These are phyloP conservation scores for Harlomillsia oculata DNA, from an alignment of 1,140 invertebrate species.

Conservation along the genomic window DNA sequence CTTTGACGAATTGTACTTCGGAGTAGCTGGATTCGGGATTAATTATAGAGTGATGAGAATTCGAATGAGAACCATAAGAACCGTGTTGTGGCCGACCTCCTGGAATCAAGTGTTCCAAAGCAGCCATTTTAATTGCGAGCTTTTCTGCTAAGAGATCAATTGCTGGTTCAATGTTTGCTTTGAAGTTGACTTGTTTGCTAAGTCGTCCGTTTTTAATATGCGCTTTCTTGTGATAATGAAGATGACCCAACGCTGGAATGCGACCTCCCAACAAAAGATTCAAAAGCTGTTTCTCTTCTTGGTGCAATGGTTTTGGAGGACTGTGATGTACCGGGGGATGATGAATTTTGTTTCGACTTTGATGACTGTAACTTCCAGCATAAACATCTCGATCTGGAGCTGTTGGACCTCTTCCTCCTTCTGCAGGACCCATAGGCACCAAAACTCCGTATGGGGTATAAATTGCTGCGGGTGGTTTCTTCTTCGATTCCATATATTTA, in stretches of 20 bases:
- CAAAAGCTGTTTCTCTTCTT: constrained; percentile 17
- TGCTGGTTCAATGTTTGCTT: constrained; percentile 14
- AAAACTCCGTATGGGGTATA: constrained; percentile 34
- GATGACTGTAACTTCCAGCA: constrained; percentile 1
- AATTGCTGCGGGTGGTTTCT: constrained; percentile 28
- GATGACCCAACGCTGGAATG: background rate
- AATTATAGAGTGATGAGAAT: background rate
- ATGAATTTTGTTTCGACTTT: background rate
- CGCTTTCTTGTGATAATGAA: constrained; percentile 9
- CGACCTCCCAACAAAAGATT: constrained; percentile 10
- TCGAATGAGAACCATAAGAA: background rate
- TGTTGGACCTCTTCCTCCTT: background rate
- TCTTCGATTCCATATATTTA: constrained; percentile 19
- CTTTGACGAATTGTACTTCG: constrained; percentile 15
- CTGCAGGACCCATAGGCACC: constrained; percentile 24
- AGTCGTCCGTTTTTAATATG: background rate
- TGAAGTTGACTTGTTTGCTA: background rate
- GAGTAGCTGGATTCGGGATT: constrained; percentile 13
- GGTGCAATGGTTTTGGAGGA: background rate
- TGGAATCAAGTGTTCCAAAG: constrained; percentile 3
- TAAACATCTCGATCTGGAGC: background rate
- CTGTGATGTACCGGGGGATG: background rate
- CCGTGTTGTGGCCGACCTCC: background rate
- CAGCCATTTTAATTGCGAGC: constrained; percentile 17
- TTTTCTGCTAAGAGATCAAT: constrained; percentile 32